Evolutionary conservation across 1,140 invertebrate species (phyloP).

Genomic region (Theocolax elegans): DNA sequence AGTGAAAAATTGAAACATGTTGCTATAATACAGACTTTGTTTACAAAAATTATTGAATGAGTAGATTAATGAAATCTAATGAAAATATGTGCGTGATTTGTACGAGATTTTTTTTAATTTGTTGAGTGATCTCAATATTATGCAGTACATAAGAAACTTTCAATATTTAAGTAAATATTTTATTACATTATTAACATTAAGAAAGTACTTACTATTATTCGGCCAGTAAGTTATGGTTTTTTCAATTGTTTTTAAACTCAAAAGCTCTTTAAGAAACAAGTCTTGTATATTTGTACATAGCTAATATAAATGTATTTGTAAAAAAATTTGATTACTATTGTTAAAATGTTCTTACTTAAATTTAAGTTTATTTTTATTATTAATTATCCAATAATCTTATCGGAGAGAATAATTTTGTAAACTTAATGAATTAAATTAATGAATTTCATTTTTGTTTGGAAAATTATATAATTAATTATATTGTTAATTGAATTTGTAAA

Average conservation of each 20-base stretch:
- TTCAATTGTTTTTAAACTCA: slow-evolving; percentile 23
- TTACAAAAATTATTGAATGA: slow-evolving; percentile 30
- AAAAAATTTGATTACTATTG: slow-evolving; percentile 11
- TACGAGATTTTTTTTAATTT: slow-evolving; percentile 21
- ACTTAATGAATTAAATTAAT: too few species aligned
- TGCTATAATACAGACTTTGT: slow-evolving; percentile 12
- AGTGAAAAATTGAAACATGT: slow-evolving; percentile 15
- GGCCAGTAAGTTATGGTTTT: slow-evolving; percentile 16
- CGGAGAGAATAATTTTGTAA: slow-evolving; percentile 26
- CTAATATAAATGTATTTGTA: slow-evolving; percentile 11
- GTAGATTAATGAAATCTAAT: slow-evolving; percentile 21
- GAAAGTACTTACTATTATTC: slow-evolving; percentile 30
- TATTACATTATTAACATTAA: slow-evolving; percentile 28
- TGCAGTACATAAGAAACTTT: slow-evolving; percentile 13
- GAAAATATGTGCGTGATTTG: slow-evolving; percentile 26
- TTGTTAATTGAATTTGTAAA: slow-evolving; percentile 4
- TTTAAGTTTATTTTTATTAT: slow-evolving; percentile 17
- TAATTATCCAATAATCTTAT: slow-evolving; percentile 9
- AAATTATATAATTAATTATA: not conserved
- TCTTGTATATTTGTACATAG: slow-evolving; percentile 43
- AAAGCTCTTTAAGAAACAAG: slow-evolving; percentile 27
- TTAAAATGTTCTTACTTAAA: slow-evolving; percentile 13
- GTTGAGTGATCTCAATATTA: slow-evolving; percentile 20
- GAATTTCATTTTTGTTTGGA: slow-evolving; percentile 1
- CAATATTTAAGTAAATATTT: slow-evolving; percentile 27